phyloP scores from a whole-genome alignment of 2,797 vertebrate genomes.

The Micromesistius poutassou region DNA sequence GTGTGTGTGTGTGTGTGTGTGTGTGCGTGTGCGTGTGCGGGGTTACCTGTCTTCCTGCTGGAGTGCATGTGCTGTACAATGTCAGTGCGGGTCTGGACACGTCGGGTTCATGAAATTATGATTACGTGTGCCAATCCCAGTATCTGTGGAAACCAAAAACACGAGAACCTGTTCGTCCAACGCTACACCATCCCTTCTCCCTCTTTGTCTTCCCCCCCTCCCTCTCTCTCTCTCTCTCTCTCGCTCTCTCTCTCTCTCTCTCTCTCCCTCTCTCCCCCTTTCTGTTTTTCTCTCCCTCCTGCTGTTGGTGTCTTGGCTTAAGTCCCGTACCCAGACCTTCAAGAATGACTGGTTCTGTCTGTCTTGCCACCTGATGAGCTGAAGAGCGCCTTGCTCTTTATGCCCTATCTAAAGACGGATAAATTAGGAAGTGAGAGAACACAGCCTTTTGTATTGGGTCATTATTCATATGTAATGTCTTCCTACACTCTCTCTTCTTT shows the following conservation, averaged over 20 bases:
- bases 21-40: conserved; percentile 12
- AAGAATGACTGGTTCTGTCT: conserved; percentile 86
- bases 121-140: conserved; percentile 84
- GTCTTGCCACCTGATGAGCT: conserved; percentile 68
- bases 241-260: conserved; percentile 9
- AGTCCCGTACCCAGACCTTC: conserved; percentile 80
- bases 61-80: conserved; percentile 76
- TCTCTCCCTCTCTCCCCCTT: conserved; percentile 19
- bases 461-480: conserved; percentile 24
- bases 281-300: conserved; percentile 26
- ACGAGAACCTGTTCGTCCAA: conserved; percentile 91
- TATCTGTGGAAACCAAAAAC: conserved; percentile 99
- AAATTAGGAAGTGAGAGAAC: conserved; percentile 48
- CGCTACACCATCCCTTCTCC: conserved; percentile 46
- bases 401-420: conserved; percentile 43
- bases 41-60: conserved; percentile 44
- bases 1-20: conserved; percentile 17
- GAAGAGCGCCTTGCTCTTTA: conserved; percentile 52
- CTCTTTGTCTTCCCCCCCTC: conserved; percentile 13
- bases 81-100: conserved; percentile 89
- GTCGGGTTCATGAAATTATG: conserved; percentile 77
- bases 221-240: conserved; percentile 20
- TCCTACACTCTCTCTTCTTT: conserved; percentile 22
- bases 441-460: conserved; percentile 29
- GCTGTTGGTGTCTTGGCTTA: conserved; percentile 68